phyloP scores from a whole-genome alignment of 2,888 invertebrate genomes.

The Agrotis exclamationis region DNA sequence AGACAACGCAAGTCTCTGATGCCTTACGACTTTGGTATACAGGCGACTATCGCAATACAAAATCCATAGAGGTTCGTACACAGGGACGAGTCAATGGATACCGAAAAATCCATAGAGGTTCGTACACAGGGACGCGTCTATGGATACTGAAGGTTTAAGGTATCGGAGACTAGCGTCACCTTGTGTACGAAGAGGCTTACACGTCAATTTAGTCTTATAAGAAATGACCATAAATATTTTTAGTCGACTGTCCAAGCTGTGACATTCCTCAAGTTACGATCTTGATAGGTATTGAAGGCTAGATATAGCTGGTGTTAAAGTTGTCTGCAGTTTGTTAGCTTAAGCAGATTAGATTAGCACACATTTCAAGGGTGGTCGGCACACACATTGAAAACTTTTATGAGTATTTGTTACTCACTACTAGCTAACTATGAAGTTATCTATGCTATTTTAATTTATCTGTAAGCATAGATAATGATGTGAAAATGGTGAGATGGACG shows the following conservation, averaged over 20 bases:
- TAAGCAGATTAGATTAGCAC: conserved; percentile 49
- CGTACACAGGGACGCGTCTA: no score
- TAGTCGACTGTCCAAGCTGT: background rate
- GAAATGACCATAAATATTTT: background rate
- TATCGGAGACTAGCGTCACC: no score
- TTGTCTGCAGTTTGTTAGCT: conserved; percentile 54
- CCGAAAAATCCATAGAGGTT: no score
- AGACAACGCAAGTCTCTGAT: no score
- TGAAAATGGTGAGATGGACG: background rate
- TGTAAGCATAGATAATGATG: background rate
- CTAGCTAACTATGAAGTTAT: background rate
- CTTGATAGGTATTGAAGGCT: conserved; percentile 40
- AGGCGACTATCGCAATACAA: no score
- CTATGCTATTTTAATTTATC: background rate
- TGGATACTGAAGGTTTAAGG: no score
- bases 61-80: no score
- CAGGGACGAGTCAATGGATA: no score
- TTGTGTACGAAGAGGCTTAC: no score
- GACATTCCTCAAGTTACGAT: conserved; percentile 25
- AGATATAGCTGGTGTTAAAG: conserved; percentile 40
- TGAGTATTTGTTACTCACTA: background rate
- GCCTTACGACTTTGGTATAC: no score
- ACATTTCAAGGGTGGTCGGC: conserved; percentile 50
- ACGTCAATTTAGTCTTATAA: no score
- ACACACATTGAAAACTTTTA: conserved; percentile 45